A percentile compares a stretch with the other conserved stretches of the same genome.
These are phyloP conservation scores for Cenopis cana DNA, from an alignment of 2,888 invertebrate species.

Conservation along the genomic window DNA sequence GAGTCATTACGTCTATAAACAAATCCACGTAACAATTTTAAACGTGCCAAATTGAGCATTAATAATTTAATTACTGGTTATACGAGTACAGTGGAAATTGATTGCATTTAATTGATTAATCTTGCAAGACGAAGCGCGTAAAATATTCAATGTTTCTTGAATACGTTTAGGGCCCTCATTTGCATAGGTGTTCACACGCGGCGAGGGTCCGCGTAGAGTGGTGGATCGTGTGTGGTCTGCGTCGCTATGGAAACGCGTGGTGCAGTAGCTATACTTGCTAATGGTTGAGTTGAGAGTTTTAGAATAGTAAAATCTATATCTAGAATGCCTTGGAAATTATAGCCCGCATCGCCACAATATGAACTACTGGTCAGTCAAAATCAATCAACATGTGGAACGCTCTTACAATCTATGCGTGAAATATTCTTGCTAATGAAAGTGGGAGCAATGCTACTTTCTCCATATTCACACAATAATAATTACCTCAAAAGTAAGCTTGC, in stretches of 20 bases:
- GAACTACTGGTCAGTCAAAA: neutral
- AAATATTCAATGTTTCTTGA: constrained; percentile 63
- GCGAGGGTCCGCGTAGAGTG: constrained; percentile 59
- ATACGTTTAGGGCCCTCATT: constrained; percentile 68
- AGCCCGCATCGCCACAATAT: neutral
- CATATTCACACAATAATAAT: constrained; percentile 4
- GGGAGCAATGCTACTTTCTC: neutral
- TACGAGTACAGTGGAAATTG: constrained; percentile 45
- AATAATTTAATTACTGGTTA: constrained; percentile 40
- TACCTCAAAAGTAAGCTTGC: neutral
- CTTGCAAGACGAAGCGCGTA: constrained; percentile 62
- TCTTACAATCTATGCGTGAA: neutral
- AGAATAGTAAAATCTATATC: constrained; percentile 1
- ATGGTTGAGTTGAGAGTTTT: constrained; percentile 43
- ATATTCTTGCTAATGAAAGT: constrained; percentile 1
- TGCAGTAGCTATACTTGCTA: constrained; percentile 56
- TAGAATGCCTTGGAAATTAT: neutral
- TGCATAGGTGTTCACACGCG: constrained; percentile 60
- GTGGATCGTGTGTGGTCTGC: constrained; percentile 79
- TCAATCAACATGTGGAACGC: neutral
- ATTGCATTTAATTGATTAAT: constrained; percentile 63
- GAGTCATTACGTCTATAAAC: constrained; percentile 38
- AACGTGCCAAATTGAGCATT: constrained; percentile 37
- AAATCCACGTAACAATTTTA: constrained; percentile 30
- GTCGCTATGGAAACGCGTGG: constrained; percentile 69